Base-by-base conservation (phyloP, 2,888 invertebrate genomes). In the Cerastis leucographa region DNA sequence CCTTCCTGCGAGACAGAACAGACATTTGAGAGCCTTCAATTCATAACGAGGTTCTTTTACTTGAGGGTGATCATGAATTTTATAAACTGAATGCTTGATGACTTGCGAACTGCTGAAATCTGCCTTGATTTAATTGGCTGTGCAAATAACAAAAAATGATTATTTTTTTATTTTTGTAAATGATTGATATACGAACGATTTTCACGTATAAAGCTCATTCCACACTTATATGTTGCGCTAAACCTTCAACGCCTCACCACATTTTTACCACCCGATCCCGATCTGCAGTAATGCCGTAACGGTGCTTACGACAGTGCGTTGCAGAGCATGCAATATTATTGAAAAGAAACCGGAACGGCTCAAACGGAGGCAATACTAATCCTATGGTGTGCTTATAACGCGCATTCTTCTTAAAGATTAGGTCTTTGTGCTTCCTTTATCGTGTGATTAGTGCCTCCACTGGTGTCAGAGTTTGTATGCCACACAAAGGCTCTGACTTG, bases 1-100 rank as follows among this genome's bases (percentile, higher is more conserved):
- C 11, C 40, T 79, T 56, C n/a, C n/a, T 68, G 8, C 54, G n/a
- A n/a, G n/a, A n/a, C 56, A 78, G 67, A 79, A 81, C 35, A 54
- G 44, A 56, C 6, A 82, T 76, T 69, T 66, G 78, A 77, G 29
- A 70, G 46, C 54, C 29, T 46, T 61, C 7, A 76, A 70, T 70
- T 59, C 59, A 82, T 65, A 40, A 40, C 25, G 35, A 69, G 17
- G 11, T 25, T 80, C 64, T 49, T 65, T 49, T 56, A 44, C 25
- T 40, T 29, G 17, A 59, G 35, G 9, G 25, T 65, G 40, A 65
- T 51, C 42, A 35, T 49, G 64, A 22, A 64, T 49, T 17, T 46
- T 46, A 42, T 7, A 67, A 59, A 3, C 6, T 14, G 5, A 42
- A 65, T 29, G 12, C 29, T 61, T 40, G 29, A 71, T 29, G n/a